These are phyloP conservation scores for Tiliacea citrago DNA, from an alignment of 2,888 invertebrate genomes.

Conservation along the genomic window DNA sequence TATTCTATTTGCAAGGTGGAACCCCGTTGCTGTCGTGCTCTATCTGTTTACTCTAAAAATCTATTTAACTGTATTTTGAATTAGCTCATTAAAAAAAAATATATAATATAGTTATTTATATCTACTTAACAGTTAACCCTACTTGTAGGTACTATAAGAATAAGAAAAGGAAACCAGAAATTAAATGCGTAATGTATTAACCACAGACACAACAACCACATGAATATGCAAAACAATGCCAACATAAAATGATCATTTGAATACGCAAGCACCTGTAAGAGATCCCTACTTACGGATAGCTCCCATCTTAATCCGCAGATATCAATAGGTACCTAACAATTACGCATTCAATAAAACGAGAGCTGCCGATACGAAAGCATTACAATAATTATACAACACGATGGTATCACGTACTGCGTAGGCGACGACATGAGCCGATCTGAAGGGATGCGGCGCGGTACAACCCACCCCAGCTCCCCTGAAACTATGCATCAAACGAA, in stretches of 20 bases:
- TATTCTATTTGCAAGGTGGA: too few species aligned
- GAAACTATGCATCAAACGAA: constrained; percentile 70
- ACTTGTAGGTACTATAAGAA: neutral
- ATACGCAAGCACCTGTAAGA: constrained; percentile 20
- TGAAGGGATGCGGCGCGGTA: constrained; percentile 83
- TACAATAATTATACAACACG: constrained; percentile 73
- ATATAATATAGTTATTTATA: rapidly evolving
- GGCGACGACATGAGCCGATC: constrained; percentile 83
- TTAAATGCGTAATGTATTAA: constrained; percentile 6
- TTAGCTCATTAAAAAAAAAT: neutral
- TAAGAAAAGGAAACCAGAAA: neutral
- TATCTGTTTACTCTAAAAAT: too few species aligned
- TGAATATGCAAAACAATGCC: constrained; percentile 29
- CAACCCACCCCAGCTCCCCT: constrained; percentile 81
- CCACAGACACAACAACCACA: constrained; percentile 12
- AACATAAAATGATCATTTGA: constrained; percentile 16
- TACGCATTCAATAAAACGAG: constrained; percentile 64
- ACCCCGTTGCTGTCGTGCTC: neutral
- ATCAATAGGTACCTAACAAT: constrained; percentile 43
- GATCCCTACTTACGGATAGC: constrained; percentile 32
- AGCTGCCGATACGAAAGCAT: constrained; percentile 71
- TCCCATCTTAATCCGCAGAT: constrained; percentile 42
- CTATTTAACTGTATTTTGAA: too few species aligned
- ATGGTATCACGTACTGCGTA: constrained; percentile 80
- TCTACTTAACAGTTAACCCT: too few species aligned